These are phyloP conservation scores for Phaetusa simplex DNA, from an alignment of 2,113 vertebrate species.

Conservation along the genomic window DNA sequence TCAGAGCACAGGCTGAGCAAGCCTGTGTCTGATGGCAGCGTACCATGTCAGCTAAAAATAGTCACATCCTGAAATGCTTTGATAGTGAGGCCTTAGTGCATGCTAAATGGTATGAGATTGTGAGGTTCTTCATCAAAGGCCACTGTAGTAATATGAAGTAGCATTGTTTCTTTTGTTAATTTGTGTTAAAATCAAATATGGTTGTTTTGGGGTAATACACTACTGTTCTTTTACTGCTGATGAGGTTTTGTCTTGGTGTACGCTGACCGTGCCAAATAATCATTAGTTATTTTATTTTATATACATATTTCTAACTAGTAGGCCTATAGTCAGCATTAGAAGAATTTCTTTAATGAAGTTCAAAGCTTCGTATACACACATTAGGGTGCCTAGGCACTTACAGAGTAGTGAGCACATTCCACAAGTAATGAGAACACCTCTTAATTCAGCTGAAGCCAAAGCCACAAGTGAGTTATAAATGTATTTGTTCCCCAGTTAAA, in stretches of 20 bases:
- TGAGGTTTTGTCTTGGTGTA: not conserved
- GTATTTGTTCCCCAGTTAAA: slow-evolving; percentile 59
- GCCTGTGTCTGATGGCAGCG: not conserved
- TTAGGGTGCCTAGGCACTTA: not conserved
- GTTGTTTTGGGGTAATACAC: not conserved
- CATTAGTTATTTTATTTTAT: not conserved
- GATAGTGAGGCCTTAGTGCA: not conserved
- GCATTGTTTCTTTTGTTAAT: not conserved
- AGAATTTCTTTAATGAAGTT: not conserved
- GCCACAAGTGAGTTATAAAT: slow-evolving; percentile 59
- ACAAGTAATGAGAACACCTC: slow-evolving; percentile 44
- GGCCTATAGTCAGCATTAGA: not conserved
- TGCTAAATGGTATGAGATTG: not conserved
- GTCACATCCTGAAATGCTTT: not conserved
- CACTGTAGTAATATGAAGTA: not conserved
- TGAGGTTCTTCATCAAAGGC: not conserved
- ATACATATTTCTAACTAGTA: not conserved
- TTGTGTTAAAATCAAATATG: not conserved
- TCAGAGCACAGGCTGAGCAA: not conserved
- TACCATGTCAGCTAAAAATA: not conserved
- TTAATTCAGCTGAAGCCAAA: slow-evolving; percentile 44
- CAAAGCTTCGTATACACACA: not conserved
- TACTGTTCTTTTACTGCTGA: not conserved
- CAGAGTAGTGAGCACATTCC: not conserved
- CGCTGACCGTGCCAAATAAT: not conserved